Base-by-base conservation (phyloP, 92 coral and sea anemone species). In the Palythoa grandiflora region DNA sequence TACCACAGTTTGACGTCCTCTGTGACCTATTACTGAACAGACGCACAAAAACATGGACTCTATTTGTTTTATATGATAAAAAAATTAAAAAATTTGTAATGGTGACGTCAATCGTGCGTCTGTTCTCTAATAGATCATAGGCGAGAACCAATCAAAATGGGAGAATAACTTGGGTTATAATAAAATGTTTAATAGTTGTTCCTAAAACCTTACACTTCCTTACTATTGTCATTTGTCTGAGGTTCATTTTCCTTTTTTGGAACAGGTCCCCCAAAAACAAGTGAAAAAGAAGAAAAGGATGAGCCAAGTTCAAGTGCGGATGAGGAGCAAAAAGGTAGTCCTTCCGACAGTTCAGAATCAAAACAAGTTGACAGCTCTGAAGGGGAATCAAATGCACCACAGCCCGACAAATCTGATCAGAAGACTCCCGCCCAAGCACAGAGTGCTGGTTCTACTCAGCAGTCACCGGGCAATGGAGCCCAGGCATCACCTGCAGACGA, bases 301-400 rank as follows among this genome's bases (percentile, higher is more conserved):
- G 75, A 81, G 6, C 66, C 86, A 81, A 81, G 75, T 57, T 81
- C 86, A 65, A 81, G 47, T 35, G 17, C 75, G 19, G 59, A 66
- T 71, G 68, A 78, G 14, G 57, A 47, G 8, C 39, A 81, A 17
- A 66, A 40, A 19, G 12, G 44, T 28, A 65, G 14, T 16, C 4
- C 73, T 39, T n/a, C 75, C 9, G 20, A 35, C 73, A 65, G 44
- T 40, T 70, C 51, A 47, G 19, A 63, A 80, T 3, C 28, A 2
- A 3, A 53, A n/a, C 73, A 63, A 3, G 59, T 39, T 6, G 74
- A 80, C 55, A n/a, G 52, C 15, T 16, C 73, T 35, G 37, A 65
- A 9, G 40, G 38, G 6, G 53, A 19, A 3, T 13, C 20, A 19
- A 65, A 75, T 12, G 35, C 63, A 20, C 6, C 71, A 44, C 16